Percentiles rank a stretch among this genome's conserved stretches.
Evolutionary conservation across 2,797 vertebrate species (phyloP).

Genomic region (Sebastes hubbsi): DNA sequence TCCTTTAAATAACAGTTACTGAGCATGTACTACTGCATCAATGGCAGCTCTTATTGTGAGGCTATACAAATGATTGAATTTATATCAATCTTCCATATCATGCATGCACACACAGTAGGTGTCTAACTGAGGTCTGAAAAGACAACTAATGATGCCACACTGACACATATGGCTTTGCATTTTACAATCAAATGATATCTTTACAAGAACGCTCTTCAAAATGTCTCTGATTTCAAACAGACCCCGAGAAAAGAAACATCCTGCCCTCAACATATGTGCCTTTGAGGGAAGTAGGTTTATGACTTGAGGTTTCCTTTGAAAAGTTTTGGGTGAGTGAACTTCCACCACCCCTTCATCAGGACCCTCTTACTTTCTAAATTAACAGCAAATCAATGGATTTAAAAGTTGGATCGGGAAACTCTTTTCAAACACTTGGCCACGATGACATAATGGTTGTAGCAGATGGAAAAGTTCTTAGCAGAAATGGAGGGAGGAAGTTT

Average conservation of each 20-base stretch:
- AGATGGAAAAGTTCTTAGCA: constrained; percentile 67
- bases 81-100: background rate
- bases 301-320: constrained; percentile 59
- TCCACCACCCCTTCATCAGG: constrained; percentile 5
- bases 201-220: constrained; percentile 8
- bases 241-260: constrained; percentile 17
- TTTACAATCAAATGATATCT: constrained; percentile 17
- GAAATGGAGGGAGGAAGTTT: constrained; percentile 60
- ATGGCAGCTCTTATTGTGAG: background rate
- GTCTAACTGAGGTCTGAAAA: background rate
- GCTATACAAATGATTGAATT: background rate
- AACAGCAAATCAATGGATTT: constrained; percentile 21
- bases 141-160: background rate
- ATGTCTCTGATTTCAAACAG: constrained; percentile 46
- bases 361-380: constrained; percentile 20
- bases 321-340: constrained; percentile 15
- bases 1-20: background rate
- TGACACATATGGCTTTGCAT: constrained; percentile 9
- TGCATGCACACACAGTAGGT: background rate
- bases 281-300: constrained; percentile 61
- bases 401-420: constrained; percentile 26
- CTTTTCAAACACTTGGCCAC: constrained; percentile 11
- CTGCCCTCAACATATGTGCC: constrained; percentile 51
- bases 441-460: constrained; percentile 61
- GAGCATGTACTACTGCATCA: background rate